Evolutionary conservation across 2,797 vertebrate species (phyloP).

Genomic region (Cynopterus sphinx): DNA sequence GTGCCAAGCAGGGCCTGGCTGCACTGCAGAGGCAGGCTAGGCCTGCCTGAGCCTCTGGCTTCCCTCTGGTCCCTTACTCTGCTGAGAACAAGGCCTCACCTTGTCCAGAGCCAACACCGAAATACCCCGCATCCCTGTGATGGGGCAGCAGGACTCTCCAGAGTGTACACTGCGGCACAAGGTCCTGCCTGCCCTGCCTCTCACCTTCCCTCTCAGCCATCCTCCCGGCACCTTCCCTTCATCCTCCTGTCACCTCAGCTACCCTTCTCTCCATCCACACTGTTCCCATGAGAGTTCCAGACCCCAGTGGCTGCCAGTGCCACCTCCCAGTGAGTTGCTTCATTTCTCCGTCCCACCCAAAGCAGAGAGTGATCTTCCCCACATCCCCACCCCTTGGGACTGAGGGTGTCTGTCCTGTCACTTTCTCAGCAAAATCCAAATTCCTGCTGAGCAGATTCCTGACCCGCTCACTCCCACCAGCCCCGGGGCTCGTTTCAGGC

Average conservation of each 20-base stretch:
- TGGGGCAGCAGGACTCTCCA: fast-evolving
- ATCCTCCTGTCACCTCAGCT: neutral
- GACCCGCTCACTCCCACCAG: neutral
- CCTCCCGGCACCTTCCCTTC: neutral
- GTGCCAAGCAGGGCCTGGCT: neutral
- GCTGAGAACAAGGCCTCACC: neutral
- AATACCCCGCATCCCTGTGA: neutral
- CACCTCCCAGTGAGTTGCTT: neutral
- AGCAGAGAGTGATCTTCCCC: neutral
- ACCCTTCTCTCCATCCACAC: neutral
- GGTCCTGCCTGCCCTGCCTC: no score
- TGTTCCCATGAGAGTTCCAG: neutral
- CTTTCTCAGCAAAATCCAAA: neutral
- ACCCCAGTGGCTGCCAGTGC: neutral
- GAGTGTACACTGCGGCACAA: neutral
- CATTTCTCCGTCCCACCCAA: neutral
- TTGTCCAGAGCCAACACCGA: neutral
- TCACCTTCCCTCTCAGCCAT: neutral
- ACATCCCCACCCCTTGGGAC: neutral
- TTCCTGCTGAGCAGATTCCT: neutral
- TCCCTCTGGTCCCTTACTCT: fast-evolving
- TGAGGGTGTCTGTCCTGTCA: fast-evolving
- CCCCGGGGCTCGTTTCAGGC: neutral
- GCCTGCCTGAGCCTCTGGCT: neutral
- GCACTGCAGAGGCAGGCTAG: neutral